Evolutionary conservation across 2,888 invertebrate species (phyloP).

Genomic region (Cistogaster globosa): DNA sequence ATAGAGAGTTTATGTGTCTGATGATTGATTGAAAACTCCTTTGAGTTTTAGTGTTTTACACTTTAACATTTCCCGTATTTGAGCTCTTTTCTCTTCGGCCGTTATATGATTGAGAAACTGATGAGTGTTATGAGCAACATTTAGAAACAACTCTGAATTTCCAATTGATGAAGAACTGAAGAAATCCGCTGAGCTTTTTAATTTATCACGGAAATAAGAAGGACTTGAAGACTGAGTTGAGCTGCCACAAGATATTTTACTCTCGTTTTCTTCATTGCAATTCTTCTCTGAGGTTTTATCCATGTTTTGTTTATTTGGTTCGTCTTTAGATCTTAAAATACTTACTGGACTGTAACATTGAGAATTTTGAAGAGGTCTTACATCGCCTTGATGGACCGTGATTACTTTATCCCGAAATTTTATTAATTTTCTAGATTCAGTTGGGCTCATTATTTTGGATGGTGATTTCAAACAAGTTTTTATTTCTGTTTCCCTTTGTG

Average conservation of each 20-base stretch:
- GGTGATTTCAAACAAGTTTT: constrained; percentile 30
- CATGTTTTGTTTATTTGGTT: background rate
- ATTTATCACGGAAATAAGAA: constrained; percentile 21
- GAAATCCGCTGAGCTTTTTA: constrained; percentile 60
- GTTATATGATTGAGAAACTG: constrained; percentile 75
- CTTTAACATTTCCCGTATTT: constrained; percentile 75
- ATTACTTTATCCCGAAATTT: constrained; percentile 77
- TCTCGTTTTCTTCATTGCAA: background rate
- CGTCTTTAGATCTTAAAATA: constrained; percentile 59
- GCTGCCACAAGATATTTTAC: background rate
- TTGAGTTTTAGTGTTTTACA: constrained; percentile 76
- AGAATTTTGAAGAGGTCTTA: constrained; percentile 58
- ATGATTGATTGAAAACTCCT: constrained; percentile 74
- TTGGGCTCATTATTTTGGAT: background rate
- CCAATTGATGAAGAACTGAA: constrained; percentile 69
- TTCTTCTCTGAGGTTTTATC: background rate
- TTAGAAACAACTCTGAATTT: constrained; percentile 72
- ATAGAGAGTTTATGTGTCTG: constrained; percentile 62
- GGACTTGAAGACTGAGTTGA: background rate
- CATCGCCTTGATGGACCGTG: constrained; percentile 72
- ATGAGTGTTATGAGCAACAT: constrained; percentile 72
- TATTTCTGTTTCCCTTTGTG: background rate
- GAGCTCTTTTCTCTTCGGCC: constrained; percentile 75
- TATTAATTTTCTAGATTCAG: constrained; percentile 74
- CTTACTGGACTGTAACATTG: constrained; percentile 62